phyloP scores from a whole-genome alignment of 2,113 vertebrate species.

The Rutilus rutilus region DNA sequence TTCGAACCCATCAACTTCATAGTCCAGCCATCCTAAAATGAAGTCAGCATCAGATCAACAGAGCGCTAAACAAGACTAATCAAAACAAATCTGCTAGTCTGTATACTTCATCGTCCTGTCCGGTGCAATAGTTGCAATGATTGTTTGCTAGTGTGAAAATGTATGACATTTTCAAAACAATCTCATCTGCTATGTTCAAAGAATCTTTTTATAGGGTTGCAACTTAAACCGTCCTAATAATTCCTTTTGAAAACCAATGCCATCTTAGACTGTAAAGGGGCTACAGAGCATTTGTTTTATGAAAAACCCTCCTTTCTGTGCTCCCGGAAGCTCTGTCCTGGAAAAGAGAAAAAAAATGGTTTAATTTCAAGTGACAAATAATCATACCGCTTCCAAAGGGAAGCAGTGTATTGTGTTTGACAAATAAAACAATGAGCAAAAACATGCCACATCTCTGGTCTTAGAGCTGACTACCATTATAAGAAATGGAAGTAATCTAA shows the following conservation, averaged over 20 bases:
- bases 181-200: neutral
- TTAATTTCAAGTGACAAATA: constrained; percentile 19
- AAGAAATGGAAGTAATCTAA: neutral
- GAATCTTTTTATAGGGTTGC: neutral
- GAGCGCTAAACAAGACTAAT: neutral
- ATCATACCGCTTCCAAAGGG: neutral
- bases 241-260: constrained; percentile 19
- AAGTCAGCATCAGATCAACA: neutral
- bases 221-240: neutral
- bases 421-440: neutral
- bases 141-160: neutral
- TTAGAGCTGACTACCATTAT: neutral
- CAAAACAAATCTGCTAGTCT: neutral
- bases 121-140: neutral
- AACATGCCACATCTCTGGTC: neutral
- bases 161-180: neutral
- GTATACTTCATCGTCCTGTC: neutral
- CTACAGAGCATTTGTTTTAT: neutral
- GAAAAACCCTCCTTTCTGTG: constrained; percentile 40
- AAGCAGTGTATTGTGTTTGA: neutral
- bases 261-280: neutral
- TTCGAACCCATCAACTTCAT: neutral
- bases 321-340: constrained; percentile 36
- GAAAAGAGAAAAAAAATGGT: constrained; percentile 38
- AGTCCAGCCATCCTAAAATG: neutral